A percentile compares a stretch with the other conserved stretches of the same genome.
phyloP scores from a whole-genome alignment of 2,888 invertebrate species.

The Halictus ligatus region DNA sequence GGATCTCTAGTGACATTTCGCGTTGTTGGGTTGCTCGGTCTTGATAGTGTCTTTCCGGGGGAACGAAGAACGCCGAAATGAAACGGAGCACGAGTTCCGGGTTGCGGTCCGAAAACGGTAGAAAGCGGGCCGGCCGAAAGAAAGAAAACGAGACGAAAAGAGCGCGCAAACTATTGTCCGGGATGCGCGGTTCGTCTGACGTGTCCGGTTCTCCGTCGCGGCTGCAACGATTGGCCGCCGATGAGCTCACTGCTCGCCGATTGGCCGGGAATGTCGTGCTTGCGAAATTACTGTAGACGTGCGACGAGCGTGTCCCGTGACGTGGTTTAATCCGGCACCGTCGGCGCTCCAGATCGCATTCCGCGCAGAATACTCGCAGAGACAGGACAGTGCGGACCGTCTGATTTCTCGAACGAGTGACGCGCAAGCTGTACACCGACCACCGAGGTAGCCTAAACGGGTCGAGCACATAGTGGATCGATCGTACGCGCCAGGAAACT shows the following conservation, averaged over 20 bases:
- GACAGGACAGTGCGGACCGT: slow-evolving; percentile 11
- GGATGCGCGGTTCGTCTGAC: slow-evolving; percentile 45
- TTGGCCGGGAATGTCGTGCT: slow-evolving; percentile 70
- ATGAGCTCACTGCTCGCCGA: slow-evolving; percentile 60
- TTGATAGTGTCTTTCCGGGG: not conserved
- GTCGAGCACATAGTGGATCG: no score
- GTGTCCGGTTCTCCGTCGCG: slow-evolving; percentile 28
- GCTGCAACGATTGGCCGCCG: slow-evolving; percentile 64
- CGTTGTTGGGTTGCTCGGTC: not conserved
- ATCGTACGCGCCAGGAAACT: not conserved
- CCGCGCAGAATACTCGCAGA: slow-evolving; percentile 46
- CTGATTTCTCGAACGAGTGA: not conserved
- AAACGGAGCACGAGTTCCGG: not conserved
- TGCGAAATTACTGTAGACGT: not conserved
- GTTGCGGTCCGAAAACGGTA: not conserved
- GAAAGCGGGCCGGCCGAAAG: not conserved
- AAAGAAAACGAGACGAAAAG: not conserved
- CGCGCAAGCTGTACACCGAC: not conserved
- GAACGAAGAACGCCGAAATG: not conserved
- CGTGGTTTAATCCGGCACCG: slow-evolving; percentile 64
- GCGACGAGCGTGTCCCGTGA: slow-evolving; percentile 59
- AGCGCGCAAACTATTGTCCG: slow-evolving; percentile 26
- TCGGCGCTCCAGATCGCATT: slow-evolving; percentile 65
- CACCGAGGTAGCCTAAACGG: not conserved
- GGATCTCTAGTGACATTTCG: not conserved